phyloP scores from a whole-genome alignment of 1,140 invertebrate species.

The Monochamus saltuarius region DNA sequence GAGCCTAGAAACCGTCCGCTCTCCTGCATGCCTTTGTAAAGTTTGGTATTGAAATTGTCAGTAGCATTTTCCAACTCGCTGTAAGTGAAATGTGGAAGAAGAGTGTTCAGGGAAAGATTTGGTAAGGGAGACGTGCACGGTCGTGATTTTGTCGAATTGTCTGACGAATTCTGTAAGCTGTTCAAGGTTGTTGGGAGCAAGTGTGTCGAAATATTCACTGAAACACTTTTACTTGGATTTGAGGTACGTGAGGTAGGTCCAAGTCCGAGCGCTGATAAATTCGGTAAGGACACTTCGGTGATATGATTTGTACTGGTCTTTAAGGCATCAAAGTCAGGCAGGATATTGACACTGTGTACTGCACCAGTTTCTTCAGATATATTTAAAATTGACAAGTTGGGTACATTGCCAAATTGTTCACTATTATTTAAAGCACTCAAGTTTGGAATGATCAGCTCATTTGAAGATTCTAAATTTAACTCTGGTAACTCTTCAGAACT shows the following conservation, averaged over 20 bases:
- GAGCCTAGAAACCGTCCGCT: constrained; percentile 60
- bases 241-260: not conserved
- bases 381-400: constrained; percentile 9
- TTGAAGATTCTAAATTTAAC: too few relatives aligned
- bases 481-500: too few relatives aligned
- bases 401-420: not conserved
- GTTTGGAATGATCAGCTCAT: too few relatives aligned
- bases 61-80: constrained; percentile 49
- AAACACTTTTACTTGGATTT: not conserved
- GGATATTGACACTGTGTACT: not conserved
- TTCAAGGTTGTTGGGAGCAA: not conserved
- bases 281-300: not conserved
- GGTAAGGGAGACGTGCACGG: constrained; percentile 41
- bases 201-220: constrained; percentile 1
- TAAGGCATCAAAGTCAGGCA: constrained; percentile 1
- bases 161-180: constrained; percentile 6
- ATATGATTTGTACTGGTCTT: not conserved
- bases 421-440: too few relatives aligned
- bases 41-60: constrained; percentile 46
- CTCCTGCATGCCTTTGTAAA: constrained; percentile 18
- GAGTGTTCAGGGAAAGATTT: constrained; percentile 44
- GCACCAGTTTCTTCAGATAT: not conserved
- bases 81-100: constrained; percentile 52
- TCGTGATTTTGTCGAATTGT: constrained; percentile 12
- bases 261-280: not conserved